Evolutionary conservation across 1,140 invertebrate genomes (phyloP), one percentile per base, ranked within the genome.

Genomic region (Vanessa atalanta): DNA sequence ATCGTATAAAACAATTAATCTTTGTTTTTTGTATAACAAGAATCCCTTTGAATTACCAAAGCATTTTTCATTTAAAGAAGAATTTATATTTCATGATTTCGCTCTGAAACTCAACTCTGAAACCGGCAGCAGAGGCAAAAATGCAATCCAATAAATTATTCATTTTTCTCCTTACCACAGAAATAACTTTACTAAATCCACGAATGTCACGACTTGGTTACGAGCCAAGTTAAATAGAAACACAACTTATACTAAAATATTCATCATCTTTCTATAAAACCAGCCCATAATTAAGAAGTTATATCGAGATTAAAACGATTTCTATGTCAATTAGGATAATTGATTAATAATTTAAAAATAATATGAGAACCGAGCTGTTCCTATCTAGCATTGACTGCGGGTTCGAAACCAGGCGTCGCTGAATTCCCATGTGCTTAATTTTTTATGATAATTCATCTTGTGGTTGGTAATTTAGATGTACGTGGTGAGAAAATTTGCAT

Each of bases 81-180:
- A 70, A 66, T 75, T 75, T 75, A 75, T 75, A 53, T 70, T 64
- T 60, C 55, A 65, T 65, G 50, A 70, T 70, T 70, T 48, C 43
- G 47, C 31, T 63, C 53, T 55, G 53, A 74, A 75, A 70, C 47
- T 74, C 60, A 73, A 73, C 53, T 65, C 65, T 60, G 53, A 37
- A 43, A 69, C 12, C 65, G 47, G 26, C 60, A 55, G 57, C 47
- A 50, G 60, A 50, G 61, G 68, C n/a, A 68, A 73, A 61, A 73
- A 73, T 75, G 64, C 67, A 70, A 63, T 61, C 51, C 50, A 66
- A 75, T 75, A 75, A 74, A 74, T 74, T 75, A 75, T 75, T 70
- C 68, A 75, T 75, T 66, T 75, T 75, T 68, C 51, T 75, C 37
- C 60, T 61, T 68, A 63, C 65, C 72, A 43, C 60, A n/a, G 47